These are phyloP conservation scores for Rhopalosiphum padi DNA, from an alignment of 1,140 invertebrate species.

Conservation along the genomic window DNA sequence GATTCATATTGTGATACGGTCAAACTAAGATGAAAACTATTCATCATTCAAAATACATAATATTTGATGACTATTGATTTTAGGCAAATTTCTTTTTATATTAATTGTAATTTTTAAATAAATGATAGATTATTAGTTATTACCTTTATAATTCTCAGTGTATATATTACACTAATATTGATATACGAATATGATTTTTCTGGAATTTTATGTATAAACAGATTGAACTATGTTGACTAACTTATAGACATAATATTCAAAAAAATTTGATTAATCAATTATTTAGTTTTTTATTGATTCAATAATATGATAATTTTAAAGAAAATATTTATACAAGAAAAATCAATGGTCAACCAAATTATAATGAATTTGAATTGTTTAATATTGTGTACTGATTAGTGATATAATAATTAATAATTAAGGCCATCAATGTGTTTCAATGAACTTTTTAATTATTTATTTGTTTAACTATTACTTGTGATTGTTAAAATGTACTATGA, in stretches of 20 bases:
- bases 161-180: neutral
- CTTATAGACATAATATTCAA: neutral
- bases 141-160: neutral
- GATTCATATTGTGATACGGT: slow-evolving; percentile 39
- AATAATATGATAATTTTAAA: neutral
- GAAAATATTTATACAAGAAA: neutral
- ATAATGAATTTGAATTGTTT: slow-evolving; percentile 25
- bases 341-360: slow-evolving; percentile 30
- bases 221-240: neutral
- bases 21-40: neutral
- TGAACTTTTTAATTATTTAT: slow-evolving; percentile 28
- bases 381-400: slow-evolving; percentile 50
- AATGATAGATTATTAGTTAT: neutral
- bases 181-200: neutral
- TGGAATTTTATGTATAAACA: neutral
- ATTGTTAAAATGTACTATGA: neutral
- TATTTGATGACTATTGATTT: slow-evolving; percentile 4
- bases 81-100: slow-evolving; percentile 12
- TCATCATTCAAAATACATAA: neutral
- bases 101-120: neutral
- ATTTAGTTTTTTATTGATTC: slow-evolving; percentile 15
- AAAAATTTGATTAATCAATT: neutral
- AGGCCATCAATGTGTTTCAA: slow-evolving; percentile 44
- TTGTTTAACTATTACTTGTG: neutral
- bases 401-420: slow-evolving; percentile 28